Percentiles rank a stretch among this genome's conserved stretches.
Conservation (phyloP, 2,888 invertebrate genomes). For the Beris chalybata region DNA sequence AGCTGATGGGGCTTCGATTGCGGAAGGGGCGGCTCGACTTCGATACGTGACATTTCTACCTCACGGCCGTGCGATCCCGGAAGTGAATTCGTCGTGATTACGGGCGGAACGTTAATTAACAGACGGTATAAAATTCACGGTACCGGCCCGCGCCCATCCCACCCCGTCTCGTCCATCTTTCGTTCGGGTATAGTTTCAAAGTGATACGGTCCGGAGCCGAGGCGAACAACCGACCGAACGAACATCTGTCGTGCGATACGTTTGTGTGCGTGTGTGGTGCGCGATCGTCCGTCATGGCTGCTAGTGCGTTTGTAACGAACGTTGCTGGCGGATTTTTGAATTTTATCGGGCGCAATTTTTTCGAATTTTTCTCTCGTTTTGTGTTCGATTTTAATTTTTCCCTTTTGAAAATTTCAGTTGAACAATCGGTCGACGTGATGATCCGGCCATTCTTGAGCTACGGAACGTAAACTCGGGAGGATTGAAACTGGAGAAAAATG, state of each 20-base stretch:
- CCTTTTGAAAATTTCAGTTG: slow-evolving; percentile 7
- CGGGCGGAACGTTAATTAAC: too few relatives aligned
- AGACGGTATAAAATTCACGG: too few relatives aligned
- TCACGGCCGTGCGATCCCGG: too few relatives aligned
- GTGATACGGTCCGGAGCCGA: too few relatives aligned
- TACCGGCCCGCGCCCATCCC: too few relatives aligned
- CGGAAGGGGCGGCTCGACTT: neutral
- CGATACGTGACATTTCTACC: too few relatives aligned
- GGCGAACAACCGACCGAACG: neutral
- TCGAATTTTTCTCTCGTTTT: too few relatives aligned
- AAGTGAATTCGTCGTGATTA: too few relatives aligned
- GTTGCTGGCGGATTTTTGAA: slow-evolving; percentile 7
- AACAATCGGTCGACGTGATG: slow-evolving; percentile 1
- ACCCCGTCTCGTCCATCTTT: too few relatives aligned
- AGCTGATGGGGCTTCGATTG: neutral
- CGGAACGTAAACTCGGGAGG: slow-evolving; percentile 6
- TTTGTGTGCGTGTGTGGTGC: slow-evolving; percentile 2
- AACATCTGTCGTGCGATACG: slow-evolving; percentile 19
- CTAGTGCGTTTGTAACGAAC: slow-evolving; percentile 19
- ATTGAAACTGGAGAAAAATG: too few relatives aligned
- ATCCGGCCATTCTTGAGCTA: neutral
- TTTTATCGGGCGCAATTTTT: neutral
- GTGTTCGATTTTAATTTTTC: too few relatives aligned
- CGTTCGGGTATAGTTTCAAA: too few relatives aligned
- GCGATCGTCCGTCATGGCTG: slow-evolving; percentile 18